Evolutionary conservation across 2,888 invertebrate species (phyloP), one percentile per base, ranked within the genome.

Genomic region (Sesia bembeciformis): DNA sequence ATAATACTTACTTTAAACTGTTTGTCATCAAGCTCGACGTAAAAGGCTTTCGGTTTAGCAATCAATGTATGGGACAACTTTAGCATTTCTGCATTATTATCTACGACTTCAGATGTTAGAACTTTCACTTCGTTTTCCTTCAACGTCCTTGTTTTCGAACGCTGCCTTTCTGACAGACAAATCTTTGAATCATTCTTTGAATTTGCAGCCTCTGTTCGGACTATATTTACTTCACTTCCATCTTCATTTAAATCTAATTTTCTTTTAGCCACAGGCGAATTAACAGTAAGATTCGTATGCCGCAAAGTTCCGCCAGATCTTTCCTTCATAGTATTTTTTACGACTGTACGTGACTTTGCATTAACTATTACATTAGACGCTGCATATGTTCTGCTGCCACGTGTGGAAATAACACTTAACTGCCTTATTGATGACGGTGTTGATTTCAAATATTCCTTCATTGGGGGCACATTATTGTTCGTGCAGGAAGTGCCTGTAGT

Each of bases 41-140:
- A 90, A 69, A 84, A 90, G 0, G 84, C 76, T 60, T 89, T 88
- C 0, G 89, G 82, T 23, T 84, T 75, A 3, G 86, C 88, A 0
- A 55, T 65, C 3, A 89, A 60, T 49, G 72, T 77, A 4, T 65
- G 62, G 0, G 78, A 61, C 46, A 86, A 63, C 62, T 83, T 83
- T 3, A 72, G 55, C 83, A 89, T 84, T 62, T 80, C 81, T 0
- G 59, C 65, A 60, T 88, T 89, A 66, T 85, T 86, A 54, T 86
- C 81, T 0, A 84, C 70, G 0, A 56, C 66, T 3, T 76, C 76
- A 2, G 74, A 61, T 3, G 70, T 86, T 5, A 88, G 61, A 0
- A 87, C 65, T 61, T 85, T 88, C 0, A 86, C 81, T 72, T 90
- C 90, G 56, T 75, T 67, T 6, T 86, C 84, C n/a, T 79, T 71